Evolutionary conservation across 2,888 invertebrate genomes (phyloP).

Genomic region (Cinara cedri): DNA sequence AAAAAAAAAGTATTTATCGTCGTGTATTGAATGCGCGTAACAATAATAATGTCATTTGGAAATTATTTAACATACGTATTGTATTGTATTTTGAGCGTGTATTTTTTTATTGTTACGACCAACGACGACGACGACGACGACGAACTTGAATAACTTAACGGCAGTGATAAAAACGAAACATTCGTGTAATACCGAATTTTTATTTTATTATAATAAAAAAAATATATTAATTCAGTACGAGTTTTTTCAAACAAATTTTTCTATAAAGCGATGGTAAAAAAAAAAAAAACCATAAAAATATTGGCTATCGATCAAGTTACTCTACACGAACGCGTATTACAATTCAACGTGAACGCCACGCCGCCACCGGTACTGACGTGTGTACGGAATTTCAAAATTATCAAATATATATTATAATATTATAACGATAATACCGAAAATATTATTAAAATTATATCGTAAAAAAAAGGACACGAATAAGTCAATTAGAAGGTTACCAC

Average conservation of each 20-base stretch:
- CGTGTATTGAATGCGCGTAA: no score
- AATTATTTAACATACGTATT: conserved; percentile 4
- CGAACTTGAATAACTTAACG: not conserved
- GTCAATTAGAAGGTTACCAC: conserved; percentile 1
- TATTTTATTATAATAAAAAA: no score
- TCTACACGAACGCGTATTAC: not conserved
- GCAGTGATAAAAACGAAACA: not conserved
- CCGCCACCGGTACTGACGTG: not conserved
- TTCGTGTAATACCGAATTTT: no score
- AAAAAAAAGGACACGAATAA: not conserved
- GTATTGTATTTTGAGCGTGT: no score
- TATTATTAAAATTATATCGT: not conserved
- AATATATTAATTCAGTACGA: no score
- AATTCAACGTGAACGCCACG: not conserved
- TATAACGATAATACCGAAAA: not conserved
- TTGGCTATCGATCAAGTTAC: conserved; percentile 15
- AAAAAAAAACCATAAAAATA: not conserved
- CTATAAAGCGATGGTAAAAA: not conserved
- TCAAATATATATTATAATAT: not conserved
- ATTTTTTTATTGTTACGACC: not conserved
- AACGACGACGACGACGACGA: no score
- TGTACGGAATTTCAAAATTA: not conserved
- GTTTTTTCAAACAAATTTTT: not conserved
- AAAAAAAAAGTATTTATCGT: no score
- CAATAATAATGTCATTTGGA: not conserved